Conservation (phyloP, 2,888 invertebrate species). For the Tiphia femorata region DNA sequence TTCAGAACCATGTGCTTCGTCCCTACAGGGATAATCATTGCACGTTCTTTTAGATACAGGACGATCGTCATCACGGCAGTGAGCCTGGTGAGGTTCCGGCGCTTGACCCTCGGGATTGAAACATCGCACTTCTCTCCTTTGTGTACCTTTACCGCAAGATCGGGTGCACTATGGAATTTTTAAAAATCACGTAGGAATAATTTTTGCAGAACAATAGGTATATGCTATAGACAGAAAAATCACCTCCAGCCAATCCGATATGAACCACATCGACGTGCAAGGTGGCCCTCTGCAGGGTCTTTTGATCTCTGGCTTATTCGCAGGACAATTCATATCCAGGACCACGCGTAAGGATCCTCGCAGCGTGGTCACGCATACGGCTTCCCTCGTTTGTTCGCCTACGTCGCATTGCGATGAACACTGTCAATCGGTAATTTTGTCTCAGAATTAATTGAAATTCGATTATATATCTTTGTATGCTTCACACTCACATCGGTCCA, state of each 20-base stretch:
- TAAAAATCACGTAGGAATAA: not conserved
- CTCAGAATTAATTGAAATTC: no score
- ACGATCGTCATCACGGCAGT: conserved; percentile 69
- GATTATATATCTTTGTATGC: no score
- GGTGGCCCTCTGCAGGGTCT: conserved; percentile 73
- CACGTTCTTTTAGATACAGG: conserved; percentile 72
- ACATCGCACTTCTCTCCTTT: conserved; percentile 73
- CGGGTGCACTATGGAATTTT: conserved; percentile 72
- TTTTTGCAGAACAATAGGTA: not conserved
- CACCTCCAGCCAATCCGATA: conserved; percentile 82
- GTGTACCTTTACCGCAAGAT: conserved; percentile 73
- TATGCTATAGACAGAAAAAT: conserved; percentile 6
- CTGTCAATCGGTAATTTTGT: conserved; percentile 39
- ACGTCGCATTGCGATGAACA: conserved; percentile 63
- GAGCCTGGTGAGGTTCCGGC: conserved; percentile 66
- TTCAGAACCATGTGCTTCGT: conserved; percentile 35
- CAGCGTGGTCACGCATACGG: conserved; percentile 75
- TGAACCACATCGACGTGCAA: conserved; percentile 81
- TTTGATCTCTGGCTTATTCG: conserved; percentile 75
- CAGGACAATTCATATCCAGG: conserved; percentile 75
- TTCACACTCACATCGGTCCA: conserved; percentile 72
- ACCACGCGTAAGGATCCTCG: conserved; percentile 73
- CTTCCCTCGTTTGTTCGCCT: conserved; percentile 77
- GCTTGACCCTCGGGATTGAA: conserved; percentile 61
- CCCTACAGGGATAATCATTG: conserved; percentile 64